phyloP scores from a whole-genome alignment of 2,888 invertebrate species.

The Cheilosia vulpina region DNA sequence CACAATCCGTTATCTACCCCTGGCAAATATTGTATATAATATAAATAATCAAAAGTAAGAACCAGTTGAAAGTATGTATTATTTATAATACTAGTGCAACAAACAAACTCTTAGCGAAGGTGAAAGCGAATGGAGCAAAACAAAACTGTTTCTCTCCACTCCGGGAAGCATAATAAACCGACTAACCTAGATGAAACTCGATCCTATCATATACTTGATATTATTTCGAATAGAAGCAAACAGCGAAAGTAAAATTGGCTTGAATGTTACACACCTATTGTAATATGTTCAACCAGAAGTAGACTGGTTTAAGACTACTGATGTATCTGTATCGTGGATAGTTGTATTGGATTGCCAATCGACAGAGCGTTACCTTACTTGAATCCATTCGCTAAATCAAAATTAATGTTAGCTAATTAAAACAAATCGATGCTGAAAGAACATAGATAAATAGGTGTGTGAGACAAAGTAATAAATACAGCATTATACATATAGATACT shows the following conservation, averaged over 20 bases:
- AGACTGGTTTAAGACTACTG: not conserved
- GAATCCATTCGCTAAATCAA: no score
- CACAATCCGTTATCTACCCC: not conserved
- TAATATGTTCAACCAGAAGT: not conserved
- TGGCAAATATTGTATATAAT: not conserved
- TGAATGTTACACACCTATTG: not conserved
- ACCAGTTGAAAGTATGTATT: not conserved
- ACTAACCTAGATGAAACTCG: conserved; percentile 7
- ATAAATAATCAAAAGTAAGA: not conserved
- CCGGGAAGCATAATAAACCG: not conserved
- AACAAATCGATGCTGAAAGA: not conserved
- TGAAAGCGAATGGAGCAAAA: not conserved
- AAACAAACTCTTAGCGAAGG: not conserved
- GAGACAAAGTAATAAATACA: no score
- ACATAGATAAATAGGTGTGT: not conserved
- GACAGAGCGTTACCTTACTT: no score
- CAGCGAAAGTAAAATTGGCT: not conserved
- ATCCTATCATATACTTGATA: conserved; percentile 12
- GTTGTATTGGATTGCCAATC: no score
- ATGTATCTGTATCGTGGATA: not conserved
- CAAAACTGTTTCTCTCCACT: not conserved
- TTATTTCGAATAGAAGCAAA: not conserved
- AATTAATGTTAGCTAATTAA: no score
- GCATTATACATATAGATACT: no score
- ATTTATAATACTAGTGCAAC: not conserved